Evolutionary conservation across 2,888 invertebrate species (phyloP).

Genomic region (Uropetala carovei): DNA sequence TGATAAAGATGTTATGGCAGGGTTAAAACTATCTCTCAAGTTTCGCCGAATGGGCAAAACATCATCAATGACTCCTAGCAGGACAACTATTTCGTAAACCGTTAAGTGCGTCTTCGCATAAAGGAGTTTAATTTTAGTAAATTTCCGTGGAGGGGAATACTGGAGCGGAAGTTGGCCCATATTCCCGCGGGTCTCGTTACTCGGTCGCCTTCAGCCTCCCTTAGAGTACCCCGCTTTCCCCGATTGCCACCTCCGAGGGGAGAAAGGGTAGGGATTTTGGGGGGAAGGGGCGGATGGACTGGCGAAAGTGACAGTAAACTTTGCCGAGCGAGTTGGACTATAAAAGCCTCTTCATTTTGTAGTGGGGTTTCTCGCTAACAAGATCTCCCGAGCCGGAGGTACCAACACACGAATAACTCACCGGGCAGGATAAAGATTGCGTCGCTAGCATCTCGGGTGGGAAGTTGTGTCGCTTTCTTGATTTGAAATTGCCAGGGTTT

Average conservation of each 20-base stretch:
- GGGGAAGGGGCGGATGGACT: background rate
- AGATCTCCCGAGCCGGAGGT: background rate
- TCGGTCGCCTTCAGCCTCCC: background rate
- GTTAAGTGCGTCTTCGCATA: too few species aligned
- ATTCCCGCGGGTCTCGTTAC: background rate
- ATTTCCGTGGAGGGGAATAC: background rate
- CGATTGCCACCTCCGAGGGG: background rate
- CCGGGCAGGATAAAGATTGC: background rate
- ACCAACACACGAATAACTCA: background rate
- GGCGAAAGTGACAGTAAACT: background rate
- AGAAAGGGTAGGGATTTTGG: background rate
- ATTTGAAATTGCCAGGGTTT: too few species aligned
- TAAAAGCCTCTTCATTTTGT: background rate
- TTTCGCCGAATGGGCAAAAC: too few species aligned
- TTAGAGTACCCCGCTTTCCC: background rate
- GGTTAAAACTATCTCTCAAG: too few species aligned
- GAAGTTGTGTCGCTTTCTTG: background rate
- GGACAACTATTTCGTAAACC: too few species aligned
- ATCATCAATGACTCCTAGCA: too few species aligned
- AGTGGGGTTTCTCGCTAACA: background rate
- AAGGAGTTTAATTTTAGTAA: too few species aligned
- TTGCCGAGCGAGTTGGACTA: background rate
- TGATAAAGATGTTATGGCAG: too few species aligned
- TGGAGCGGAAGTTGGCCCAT: background rate
- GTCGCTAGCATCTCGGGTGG: background rate